Base-by-base conservation (phyloP, 2,797 vertebrate species). In the Cephalopachus bancanus region DNA sequence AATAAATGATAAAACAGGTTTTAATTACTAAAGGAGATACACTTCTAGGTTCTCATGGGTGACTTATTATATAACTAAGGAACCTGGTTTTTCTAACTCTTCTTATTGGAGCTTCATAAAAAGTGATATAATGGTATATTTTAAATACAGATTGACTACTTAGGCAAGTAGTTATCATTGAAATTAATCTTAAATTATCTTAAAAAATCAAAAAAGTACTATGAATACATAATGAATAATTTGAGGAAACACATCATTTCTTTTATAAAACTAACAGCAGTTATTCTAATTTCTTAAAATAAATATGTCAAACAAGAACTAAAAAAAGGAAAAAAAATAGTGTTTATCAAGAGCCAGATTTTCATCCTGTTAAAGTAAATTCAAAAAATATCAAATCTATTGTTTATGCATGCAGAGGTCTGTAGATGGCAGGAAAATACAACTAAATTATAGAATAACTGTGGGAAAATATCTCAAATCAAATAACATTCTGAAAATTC, bases 401-500 rank as follows among this genome's bases (percentile, higher is more conserved):
- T 93, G 67, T 95, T 96, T 95, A 91, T 49, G 94, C 30, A 96
- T 83, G 8, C 24, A 93, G 16, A 92, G 51, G 49, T 86, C 33
- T 81, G 53, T 20, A 97, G 84, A 79, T 19, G 71, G 55, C 16
- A 94, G 28, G n/a, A 97, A 76, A 59, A 97, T 80, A 76, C 44
- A 65, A 96, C 60, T 0, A 95, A 91, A 44, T 92, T 96, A n/a
- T 97, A 81, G 22, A 94, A 93, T 59, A 97, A 96, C n/a, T n/a
- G 87, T 78, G 44, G 30, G 67, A 88, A 96, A 93, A 74, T 75
- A 94, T 93, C 87, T 93, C 75, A 93, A 97, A 96, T 96, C 37
- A 75, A 97, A 1, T 93, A 98, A 95, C 5, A 19, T 87, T 30
- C 69, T 90, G 22, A 55, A 95, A 95, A 96, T 97, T 98, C 85